Base-by-base conservation (phyloP, 2,888 invertebrate species). In the Nemotelus pantherinus region DNA sequence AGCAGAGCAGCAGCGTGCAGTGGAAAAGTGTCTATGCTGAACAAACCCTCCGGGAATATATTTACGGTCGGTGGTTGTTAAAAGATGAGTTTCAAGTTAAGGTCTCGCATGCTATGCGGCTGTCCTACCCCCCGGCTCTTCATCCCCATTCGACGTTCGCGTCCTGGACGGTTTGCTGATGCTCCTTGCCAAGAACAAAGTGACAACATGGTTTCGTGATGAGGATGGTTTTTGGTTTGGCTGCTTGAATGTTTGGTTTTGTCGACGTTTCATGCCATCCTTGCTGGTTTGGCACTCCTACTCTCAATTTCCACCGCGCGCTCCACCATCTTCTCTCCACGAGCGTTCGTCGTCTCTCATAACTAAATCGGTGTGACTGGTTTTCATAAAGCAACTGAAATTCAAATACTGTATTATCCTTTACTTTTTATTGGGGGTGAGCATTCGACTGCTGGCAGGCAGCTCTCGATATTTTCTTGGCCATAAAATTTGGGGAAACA, bases 31-130 rank as follows among this genome's bases (percentile, higher is more conserved):
- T 60, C 47, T 60, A 60, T 48, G 74, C 60, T 60, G 48, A 60
- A 63, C 74, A 74, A 74, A 63, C 43, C 74, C 74, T 60, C 60
- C 39, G 74, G 63, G 63, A 63, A 76, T 76, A 55, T 76, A 76
- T 76, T 76, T 76, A 76, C 55, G 65, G 76, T 76, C 45, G 76
- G 55, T 76, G 76, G 76, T 55, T 76, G 50, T 64, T 76, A 65
- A 76, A 76, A 76, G 76, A 76, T 65, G 65, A 76, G 74, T 63
- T 74, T 63, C 48, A 48, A 47, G 74, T 60, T 47, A 55, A 60
- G 68, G 39, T 53, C 25, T 47, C 41, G 50, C 6, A 44, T 53
- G 10, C 65, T 25, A 47, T 9, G 48, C 65, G 39, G 5, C 48
- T n/a, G 10, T 41, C 48, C 50, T 68, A 7, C 68, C 47, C 3